These are phyloP conservation scores for Galeruca laticollis DNA, from an alignment of 2,888 invertebrate species.

Conservation along the genomic window DNA sequence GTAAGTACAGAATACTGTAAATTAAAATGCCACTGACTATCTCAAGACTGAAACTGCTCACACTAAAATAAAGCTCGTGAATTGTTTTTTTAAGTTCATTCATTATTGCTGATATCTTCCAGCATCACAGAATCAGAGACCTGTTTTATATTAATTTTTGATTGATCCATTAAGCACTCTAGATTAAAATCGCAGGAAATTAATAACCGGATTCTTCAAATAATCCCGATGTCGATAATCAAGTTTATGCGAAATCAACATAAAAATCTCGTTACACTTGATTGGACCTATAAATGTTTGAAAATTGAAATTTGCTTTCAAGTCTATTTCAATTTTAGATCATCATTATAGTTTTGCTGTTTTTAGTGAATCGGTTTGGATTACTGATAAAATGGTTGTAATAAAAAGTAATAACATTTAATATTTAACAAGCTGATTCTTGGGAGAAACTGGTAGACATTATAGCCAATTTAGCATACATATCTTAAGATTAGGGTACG, in stretches of 20 bases:
- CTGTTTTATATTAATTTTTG: not conserved
- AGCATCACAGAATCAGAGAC: not conserved
- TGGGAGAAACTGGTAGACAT: too few relatives aligned
- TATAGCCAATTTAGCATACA: too few relatives aligned
- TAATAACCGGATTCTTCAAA: not conserved
- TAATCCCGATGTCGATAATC: not conserved
- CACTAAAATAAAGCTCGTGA: not conserved
- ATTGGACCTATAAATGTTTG: not conserved
- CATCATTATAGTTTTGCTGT: not conserved
- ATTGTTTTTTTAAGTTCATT: not conserved
- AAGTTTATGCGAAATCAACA: slow-evolving; percentile 1
- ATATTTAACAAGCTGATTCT: too few relatives aligned
- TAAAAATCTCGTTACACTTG: not conserved
- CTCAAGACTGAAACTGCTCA: too few relatives aligned
- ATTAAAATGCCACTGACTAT: too few relatives aligned
- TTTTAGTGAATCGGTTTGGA: not conserved
- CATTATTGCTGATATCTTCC: not conserved
- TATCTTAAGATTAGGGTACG: too few relatives aligned
- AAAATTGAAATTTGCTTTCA: not conserved
- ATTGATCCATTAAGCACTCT: not conserved
- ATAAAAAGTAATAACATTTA: too few relatives aligned
- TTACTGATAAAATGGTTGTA: too few relatives aligned
- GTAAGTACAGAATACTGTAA: too few relatives aligned
- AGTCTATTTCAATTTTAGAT: not conserved
- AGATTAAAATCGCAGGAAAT: not conserved